phyloP scores from a whole-genome alignment of 2,797 vertebrate species.

The Alosa sapidissima region DNA sequence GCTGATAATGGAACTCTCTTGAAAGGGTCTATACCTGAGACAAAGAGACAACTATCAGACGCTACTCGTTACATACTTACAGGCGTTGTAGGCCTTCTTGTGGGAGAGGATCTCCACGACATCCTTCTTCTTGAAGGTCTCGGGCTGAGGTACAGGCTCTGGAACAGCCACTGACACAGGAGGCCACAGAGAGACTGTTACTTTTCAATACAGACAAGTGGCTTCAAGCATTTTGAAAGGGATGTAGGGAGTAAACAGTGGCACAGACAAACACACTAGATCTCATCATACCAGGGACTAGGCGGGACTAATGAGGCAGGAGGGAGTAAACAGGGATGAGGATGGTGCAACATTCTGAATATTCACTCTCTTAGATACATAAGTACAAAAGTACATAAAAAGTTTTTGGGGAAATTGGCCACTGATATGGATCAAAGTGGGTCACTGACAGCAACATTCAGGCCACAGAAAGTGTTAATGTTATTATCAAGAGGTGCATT shows the following conservation, averaged over 20 bases:
- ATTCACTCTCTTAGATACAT: too few relatives aligned
- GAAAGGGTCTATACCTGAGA: neutral
- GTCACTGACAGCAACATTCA: neutral
- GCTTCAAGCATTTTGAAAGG: neutral
- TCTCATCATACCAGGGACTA: neutral
- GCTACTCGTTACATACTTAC: slow-evolving; percentile 71
- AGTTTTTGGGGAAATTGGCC: too few relatives aligned
- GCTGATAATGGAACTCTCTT: too few relatives aligned
- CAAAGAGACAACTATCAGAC: neutral
- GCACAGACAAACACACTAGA: neutral
- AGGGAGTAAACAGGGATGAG: neutral
- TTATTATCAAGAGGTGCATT: neutral
- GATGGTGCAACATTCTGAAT: neutral
- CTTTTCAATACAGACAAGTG: neutral
- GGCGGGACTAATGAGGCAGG: too few relatives aligned
- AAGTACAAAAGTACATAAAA: too few relatives aligned
- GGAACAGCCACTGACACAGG: slow-evolving; percentile 77
- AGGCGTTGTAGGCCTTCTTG: slow-evolving; percentile 98
- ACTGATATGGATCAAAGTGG: neutral
- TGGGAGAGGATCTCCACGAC: slow-evolving; percentile 95
- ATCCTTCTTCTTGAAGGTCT: slow-evolving; percentile 94
- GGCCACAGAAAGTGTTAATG: neutral
- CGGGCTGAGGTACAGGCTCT: slow-evolving; percentile 79
- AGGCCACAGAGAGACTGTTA: slow-evolving; percentile 27
- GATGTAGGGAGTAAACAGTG: neutral